Base-by-base conservation (phyloP, 1,140 invertebrate genomes). In the Drosophila athabasca region DNA sequence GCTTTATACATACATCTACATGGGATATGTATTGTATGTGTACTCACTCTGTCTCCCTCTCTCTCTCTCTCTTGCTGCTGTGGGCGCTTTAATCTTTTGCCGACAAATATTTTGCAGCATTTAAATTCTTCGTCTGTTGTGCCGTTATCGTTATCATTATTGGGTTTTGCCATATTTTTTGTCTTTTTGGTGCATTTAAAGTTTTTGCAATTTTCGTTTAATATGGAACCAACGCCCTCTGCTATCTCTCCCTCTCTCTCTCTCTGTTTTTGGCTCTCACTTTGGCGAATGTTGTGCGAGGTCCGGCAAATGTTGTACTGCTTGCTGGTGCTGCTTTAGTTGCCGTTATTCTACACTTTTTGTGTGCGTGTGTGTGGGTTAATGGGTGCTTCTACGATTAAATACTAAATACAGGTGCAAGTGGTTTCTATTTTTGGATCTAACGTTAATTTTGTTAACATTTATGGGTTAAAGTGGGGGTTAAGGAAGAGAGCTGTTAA, bases 51-150 rank as follows among this genome's bases (percentile, higher is more conserved):
- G 9, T 35, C 31, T 35, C 11, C 22, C 19, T 53, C n/a, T 44
- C 19, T 19, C 19, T 59, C 44, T 43, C 39, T 22, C 11, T 55
- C 19, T 31, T 22, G 50, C 6, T 45, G 35, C 31, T 24, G 45
- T 46, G 50, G 50, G 26, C n/a, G 73, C 81, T 85, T 85, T 85
- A 85, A 85, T 85, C 81, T 85, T 74, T 74, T 72, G 65, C 81
- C 67, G 51, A 71, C 57, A 60, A 84, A 85, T 66, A 85, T 77
- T 84, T 84, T 80, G 61, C 51, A 81, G 59, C 73, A 85, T 82
- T 85, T 85, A 78, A 85, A 78, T 78, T 58, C 43, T 62, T 19
- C 53, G 65, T 49, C 45, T 67, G 48, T 65, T 17, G 41, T 17
- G 15, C 24, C 65, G 43, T 54, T 67, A 67, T 61, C 46, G 62